Evolutionary conservation across 2,888 invertebrate species (phyloP).

Genomic region (Gastracanthus pulcherrimus): DNA sequence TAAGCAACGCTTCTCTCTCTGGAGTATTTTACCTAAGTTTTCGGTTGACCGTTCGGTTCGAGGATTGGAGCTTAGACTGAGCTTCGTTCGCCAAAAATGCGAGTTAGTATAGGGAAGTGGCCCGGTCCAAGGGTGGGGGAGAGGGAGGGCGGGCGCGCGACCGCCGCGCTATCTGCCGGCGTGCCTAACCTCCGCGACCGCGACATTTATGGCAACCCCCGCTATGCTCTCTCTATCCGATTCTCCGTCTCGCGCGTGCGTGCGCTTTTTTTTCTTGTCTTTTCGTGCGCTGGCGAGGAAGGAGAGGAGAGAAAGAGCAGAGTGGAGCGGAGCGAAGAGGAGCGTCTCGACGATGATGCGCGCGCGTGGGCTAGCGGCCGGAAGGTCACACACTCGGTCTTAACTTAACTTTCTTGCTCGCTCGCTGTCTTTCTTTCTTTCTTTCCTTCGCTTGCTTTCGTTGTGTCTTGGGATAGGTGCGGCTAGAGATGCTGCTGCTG

Average conservation of each 20-base stretch:
- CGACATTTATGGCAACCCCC: conserved; percentile 77
- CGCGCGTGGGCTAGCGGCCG: conserved; percentile 4
- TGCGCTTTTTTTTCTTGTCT: not conserved
- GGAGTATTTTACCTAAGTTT: conserved; percentile 73
- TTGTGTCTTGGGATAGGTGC: not conserved
- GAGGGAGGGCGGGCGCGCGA: conserved; percentile 35
- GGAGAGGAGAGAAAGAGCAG: not conserved
- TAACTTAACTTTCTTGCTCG: conserved; percentile 48
- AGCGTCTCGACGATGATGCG: conserved; percentile 3
- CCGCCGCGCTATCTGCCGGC: conserved; percentile 19
- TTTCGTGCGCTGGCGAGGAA: not conserved
- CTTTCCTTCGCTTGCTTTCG: not conserved
- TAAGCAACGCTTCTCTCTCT: not conserved
- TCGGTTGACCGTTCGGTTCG: conserved; percentile 78
- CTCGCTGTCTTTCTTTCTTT: not conserved
- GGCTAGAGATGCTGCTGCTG: not conserved
- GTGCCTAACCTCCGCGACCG: conserved; percentile 53
- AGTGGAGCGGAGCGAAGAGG: not conserved
- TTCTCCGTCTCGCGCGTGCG: not conserved
- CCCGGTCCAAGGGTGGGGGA: no score
- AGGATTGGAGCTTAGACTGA: conserved; percentile 77
- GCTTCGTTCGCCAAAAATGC: conserved; percentile 73
- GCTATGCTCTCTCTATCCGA: conserved; percentile 55
- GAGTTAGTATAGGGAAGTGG: conserved; percentile 75
- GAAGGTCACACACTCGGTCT: conserved; percentile 37